Conservation (phyloP, 1,140 invertebrate genomes). For the Condylostylus longicornis region DNA sequence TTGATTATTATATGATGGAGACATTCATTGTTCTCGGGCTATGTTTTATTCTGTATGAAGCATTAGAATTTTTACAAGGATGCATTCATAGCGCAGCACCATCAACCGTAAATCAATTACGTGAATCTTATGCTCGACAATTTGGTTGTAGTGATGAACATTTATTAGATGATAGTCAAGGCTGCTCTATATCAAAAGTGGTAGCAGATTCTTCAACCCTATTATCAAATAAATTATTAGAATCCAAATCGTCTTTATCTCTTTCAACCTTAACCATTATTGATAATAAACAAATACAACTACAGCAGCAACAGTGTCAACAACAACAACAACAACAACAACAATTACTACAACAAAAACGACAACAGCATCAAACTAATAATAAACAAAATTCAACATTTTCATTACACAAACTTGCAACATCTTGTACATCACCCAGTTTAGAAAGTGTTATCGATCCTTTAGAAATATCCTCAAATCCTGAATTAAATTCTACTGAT, state of each 20-base stretch:
- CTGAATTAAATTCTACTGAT: too few species aligned
- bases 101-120: conserved; percentile 26
- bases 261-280: too few species aligned
- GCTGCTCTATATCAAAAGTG: too few species aligned
- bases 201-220: too few species aligned
- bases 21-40: conserved; percentile 33
- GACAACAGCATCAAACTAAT: conserved; percentile 7
- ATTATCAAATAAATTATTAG: too few species aligned
- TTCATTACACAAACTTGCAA: conserved; percentile 17
- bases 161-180: too few species aligned
- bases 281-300: too few species aligned
- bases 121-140: conserved; percentile 29
- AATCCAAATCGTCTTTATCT: too few species aligned
- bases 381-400: conserved; percentile 20
- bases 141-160: conserved; percentile 16
- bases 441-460: too few species aligned
- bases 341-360: conserved; percentile 14
- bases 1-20: conserved; percentile 35
- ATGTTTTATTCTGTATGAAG: conserved; percentile 33
- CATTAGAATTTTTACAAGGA: conserved; percentile 34
- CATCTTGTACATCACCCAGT: conserved; percentile 16
- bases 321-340: conserved; percentile 31
- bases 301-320: too few species aligned
- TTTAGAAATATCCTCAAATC: too few species aligned
- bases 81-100: conserved; percentile 28